A percentile compares a stretch with the other conserved stretches of the same genome.
These are phyloP conservation scores for Furcula furcula DNA, from an alignment of 2,888 invertebrate species.

Conservation along the genomic window DNA sequence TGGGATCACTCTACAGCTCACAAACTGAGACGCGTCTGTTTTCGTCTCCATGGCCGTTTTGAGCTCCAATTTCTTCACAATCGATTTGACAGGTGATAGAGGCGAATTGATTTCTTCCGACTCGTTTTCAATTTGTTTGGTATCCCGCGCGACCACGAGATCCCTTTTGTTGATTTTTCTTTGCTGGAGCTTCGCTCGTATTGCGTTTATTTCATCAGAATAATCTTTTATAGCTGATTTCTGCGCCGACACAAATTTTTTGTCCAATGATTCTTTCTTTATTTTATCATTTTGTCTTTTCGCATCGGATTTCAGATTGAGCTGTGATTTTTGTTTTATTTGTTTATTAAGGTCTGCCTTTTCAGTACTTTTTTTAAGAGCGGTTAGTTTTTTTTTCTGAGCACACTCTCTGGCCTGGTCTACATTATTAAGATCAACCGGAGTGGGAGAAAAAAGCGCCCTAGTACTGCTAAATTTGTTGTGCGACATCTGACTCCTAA, in stretches of 20 bases:
- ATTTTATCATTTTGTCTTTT: conserved; percentile 65
- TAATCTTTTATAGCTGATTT: conserved; percentile 69
- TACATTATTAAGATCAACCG: conserved; percentile 78
- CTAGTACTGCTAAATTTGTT: conserved; percentile 76
- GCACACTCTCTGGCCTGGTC: conserved; percentile 81
- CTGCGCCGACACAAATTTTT: conserved; percentile 56
- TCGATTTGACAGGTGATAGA: conserved; percentile 74
- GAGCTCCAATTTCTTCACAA: conserved; percentile 75
- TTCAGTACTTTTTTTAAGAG: conserved; percentile 57
- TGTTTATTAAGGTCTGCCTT: conserved; percentile 64
- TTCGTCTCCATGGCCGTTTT: conserved; percentile 71
- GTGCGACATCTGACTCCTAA: conserved; percentile 76
- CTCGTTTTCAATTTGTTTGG: conserved; percentile 62
- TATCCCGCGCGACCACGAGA: conserved; percentile 46
- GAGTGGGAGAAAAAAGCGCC: conserved; percentile 81
- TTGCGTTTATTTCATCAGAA: conserved; percentile 74
- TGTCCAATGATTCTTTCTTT: conserved; percentile 65
- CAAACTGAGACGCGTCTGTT: conserved; percentile 60
- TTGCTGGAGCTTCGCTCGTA: conserved; percentile 75
- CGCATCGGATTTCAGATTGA: conserved; percentile 63
- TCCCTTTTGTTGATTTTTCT: conserved; percentile 72
- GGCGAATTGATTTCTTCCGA: conserved; percentile 56
- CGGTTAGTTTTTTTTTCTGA: conserved; percentile 70
- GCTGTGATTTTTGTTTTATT: conserved; percentile 73
- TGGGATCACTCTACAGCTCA: conserved; percentile 75